phyloP scores from a whole-genome alignment of 2,797 vertebrate genomes.

The Tenualosa thibaudeaui region DNA sequence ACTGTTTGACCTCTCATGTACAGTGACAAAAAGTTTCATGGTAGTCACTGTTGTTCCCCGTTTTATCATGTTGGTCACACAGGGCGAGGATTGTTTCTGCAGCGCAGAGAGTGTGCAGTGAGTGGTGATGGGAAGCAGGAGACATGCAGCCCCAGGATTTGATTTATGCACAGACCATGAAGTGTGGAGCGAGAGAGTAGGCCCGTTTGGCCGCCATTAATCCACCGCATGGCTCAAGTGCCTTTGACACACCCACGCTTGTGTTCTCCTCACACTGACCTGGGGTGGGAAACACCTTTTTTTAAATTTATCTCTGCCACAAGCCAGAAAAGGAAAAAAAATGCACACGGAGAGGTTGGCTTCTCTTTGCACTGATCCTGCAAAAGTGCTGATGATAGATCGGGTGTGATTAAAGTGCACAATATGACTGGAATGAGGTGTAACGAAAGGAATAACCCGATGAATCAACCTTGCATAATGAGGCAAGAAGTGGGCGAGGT shows the following conservation, averaged over 20 bases:
- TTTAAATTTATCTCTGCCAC: constrained; percentile 40
- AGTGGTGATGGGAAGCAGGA: background rate
- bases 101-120: background rate
- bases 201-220: constrained; percentile 45
- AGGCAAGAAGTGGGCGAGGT: constrained; percentile 1
- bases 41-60: background rate
- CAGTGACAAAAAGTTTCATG: background rate
- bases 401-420: constrained; percentile 29
- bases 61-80: background rate
- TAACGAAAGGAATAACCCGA: constrained; percentile 33
- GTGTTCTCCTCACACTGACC: constrained; percentile 33
- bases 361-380: constrained; percentile 24
- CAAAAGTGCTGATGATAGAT: constrained; percentile 27
- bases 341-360: background rate
- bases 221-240: constrained; percentile 45
- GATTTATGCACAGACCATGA: constrained; percentile 46
- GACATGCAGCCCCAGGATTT: background rate
- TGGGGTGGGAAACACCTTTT: constrained; percentile 24
- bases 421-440: constrained; percentile 38
- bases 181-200: constrained; percentile 29
- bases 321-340: background rate
- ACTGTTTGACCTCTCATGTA: background rate
- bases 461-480: constrained; percentile 33
- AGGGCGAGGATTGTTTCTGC: background rate
- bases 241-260: constrained; percentile 21